Conservation (phyloP, 2,888 invertebrate species). For the Mythimna albipuncta region DNA sequence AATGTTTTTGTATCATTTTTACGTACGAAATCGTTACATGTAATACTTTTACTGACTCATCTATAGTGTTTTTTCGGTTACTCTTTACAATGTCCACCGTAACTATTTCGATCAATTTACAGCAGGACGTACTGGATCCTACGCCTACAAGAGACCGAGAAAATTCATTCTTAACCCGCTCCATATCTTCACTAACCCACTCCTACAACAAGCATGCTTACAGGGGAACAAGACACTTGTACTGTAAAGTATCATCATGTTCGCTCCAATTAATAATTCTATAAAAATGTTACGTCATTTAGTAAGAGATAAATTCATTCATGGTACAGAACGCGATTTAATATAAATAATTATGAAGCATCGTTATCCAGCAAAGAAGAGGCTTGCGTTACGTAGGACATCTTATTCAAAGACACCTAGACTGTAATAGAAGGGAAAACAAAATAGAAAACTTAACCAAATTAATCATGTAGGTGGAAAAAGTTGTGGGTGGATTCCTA, state of each 20-base stretch:
- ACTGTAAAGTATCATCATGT: background rate
- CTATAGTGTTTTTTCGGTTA: too few relatives aligned
- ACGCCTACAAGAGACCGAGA: background rate
- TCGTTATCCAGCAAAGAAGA: background rate
- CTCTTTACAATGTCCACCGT: too few relatives aligned
- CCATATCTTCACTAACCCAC: background rate
- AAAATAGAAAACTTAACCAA: constrained; percentile 33
- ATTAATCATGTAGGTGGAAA: constrained; percentile 49
- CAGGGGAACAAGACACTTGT: too few relatives aligned
- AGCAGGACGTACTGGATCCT: background rate
- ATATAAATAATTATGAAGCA: constrained; percentile 28
- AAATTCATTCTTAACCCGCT: background rate
- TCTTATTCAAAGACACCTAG: constrained; percentile 55
- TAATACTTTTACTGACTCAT: too few relatives aligned
- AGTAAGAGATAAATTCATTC: constrained; percentile 33
- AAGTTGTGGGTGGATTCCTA: constrained; percentile 30
- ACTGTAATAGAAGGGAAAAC: constrained; percentile 19
- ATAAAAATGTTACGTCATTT: constrained; percentile 68
- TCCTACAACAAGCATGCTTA: background rate
- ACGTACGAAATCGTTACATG: too few relatives aligned
- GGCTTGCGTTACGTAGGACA: background rate
- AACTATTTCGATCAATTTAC: too few relatives aligned
- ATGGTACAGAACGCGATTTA: background rate
- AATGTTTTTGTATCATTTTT: background rate
- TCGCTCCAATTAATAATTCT: background rate